Conservation (phyloP, 2,888 invertebrate genomes). For the Conomelus anceps region DNA sequence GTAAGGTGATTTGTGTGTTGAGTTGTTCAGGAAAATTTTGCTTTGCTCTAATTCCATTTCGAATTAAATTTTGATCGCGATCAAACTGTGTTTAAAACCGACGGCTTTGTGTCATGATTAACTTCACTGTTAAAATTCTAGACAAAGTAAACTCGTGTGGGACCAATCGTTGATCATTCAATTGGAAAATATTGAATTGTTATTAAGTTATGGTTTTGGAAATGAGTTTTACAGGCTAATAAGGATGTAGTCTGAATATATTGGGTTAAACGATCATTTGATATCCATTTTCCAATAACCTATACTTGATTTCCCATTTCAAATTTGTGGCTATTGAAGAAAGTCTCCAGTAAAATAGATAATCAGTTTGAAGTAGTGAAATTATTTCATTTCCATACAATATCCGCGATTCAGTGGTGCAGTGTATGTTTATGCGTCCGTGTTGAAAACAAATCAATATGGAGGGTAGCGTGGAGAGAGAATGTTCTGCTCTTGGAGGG, state of each 20-base stretch:
- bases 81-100: background rate
- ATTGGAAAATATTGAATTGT: background rate
- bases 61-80: background rate
- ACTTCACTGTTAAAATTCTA: background rate
- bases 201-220: background rate
- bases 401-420: background rate
- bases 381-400: background rate
- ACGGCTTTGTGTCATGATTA: background rate
- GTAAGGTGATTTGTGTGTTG: background rate
- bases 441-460: conserved; percentile 44
- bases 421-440: conserved; percentile 13
- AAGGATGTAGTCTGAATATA: background rate
- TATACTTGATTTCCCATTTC: background rate
- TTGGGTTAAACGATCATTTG: background rate
- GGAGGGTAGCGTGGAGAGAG: conserved; percentile 70
- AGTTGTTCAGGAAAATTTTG: background rate
- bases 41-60: background rate
- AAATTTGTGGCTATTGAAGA: background rate
- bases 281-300: background rate
- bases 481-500: conserved; percentile 84
- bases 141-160: background rate
- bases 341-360: background rate
- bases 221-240: background rate
- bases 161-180: background rate
- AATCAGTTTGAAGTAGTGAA: background rate